phyloP scores from a whole-genome alignment of 2,888 invertebrate species.

The Deilephila elpenor region DNA sequence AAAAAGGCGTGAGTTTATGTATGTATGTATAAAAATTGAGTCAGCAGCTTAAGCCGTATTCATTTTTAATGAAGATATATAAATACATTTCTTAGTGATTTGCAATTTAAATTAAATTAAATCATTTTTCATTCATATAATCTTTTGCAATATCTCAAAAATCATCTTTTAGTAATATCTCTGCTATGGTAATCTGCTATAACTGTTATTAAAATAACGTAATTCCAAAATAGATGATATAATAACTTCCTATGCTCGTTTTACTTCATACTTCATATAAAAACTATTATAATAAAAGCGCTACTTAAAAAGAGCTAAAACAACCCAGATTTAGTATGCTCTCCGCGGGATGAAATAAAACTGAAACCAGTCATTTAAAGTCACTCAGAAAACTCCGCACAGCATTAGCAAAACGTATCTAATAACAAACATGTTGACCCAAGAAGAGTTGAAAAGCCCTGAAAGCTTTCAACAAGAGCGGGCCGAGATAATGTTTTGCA shows the following conservation, averaged over 20 bases:
- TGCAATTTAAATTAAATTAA: too few species aligned
- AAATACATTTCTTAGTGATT: too few species aligned
- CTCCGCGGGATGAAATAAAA: not conserved
- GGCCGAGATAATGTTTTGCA: conserved; percentile 77
- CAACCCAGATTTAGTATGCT: not conserved
- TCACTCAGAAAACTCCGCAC: conserved; percentile 1
- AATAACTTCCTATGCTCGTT: not conserved
- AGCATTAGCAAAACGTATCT: conserved; percentile 45
- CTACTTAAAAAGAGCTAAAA: not conserved
- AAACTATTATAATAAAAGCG: not conserved
- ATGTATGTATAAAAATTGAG: not conserved
- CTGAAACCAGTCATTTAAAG: conserved; percentile 7
- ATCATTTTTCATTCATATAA: too few species aligned
- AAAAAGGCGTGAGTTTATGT: too few species aligned
- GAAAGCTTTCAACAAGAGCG: conserved; percentile 77
- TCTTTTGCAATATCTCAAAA: too few species aligned
- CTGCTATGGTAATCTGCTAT: too few species aligned
- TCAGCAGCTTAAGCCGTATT: not conserved
- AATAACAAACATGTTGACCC: conserved; percentile 54
- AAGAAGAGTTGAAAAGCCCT: conserved; percentile 67
- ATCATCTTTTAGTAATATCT: too few species aligned
- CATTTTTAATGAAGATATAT: too few species aligned
- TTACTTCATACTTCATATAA: not conserved
- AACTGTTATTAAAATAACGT: too few species aligned
- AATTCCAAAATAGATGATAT: too few species aligned